Base-by-base conservation (phyloP, 2,113 vertebrate genomes). In the Trematomus loennbergii region DNA sequence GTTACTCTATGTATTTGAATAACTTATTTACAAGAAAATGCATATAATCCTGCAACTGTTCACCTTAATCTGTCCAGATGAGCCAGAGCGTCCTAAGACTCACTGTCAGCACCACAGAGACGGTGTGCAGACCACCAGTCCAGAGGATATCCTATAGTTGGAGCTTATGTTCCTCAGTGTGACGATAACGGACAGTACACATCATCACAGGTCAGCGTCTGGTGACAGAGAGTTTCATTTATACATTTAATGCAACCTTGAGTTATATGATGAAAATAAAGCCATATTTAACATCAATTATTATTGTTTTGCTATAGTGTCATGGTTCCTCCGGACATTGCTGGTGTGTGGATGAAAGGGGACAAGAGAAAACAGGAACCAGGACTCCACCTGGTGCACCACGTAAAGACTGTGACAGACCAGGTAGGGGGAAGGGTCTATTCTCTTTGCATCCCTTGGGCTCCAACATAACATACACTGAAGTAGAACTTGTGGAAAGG, bases 351-450 rank as follows among this genome's bases (percentile, higher is more conserved):
- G 94, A 96, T 3, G 66, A 11, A 0, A 68, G 85, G 0, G 96
- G 97, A 18, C 93, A 93, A 58, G 96, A 97, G 88, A 90, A 95
- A 49, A 67, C 92, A 0, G 96, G 96, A n/a, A 97, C 96, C 0
- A 92, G 93, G 58, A 96, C 91, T 0, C 77, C 88, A 0, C 94
- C 96, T 0, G 95, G 96, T 59, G 79, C 85, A 9, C 59, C 86
- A 0, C 86, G 67, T 0, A 91, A 83, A 0, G 88, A 83, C 84
- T 97, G 96, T 0, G 49, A 93, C 43, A 85, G 69, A 45, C 88
- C 93, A 94, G 96, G 97, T 98, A 33, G 85, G 91, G 17, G 36
- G 36, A 36, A 36, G 36, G 36, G 36, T 36, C 36, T 36, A 7
- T 36, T 36, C 36, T 36, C 36, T 36, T 36, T 36, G 36, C 36